Conservation (phyloP, 1,140 invertebrate species). For the Bicyclus anynana region DNA sequence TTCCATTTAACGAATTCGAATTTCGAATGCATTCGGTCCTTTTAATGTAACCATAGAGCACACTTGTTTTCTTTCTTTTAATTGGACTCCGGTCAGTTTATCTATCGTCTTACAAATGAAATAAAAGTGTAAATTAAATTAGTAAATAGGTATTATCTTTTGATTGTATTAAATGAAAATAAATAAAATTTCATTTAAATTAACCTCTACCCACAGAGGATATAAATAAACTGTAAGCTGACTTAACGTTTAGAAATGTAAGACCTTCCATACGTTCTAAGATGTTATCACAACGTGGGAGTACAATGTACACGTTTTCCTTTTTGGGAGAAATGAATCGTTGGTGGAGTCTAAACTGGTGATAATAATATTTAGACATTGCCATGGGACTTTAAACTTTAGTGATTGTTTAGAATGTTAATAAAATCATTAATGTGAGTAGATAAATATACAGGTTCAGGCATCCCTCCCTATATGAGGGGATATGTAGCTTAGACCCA, state of each 20-base stretch:
- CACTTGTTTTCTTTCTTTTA: conserved; percentile 23
- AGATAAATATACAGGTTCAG: no score
- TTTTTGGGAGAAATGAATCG: conserved; percentile 1
- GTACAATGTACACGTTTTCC: background rate
- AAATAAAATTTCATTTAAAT: background rate
- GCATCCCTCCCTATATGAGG: no score
- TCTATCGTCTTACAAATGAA: no score
- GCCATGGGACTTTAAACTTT: background rate
- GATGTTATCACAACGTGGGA: background rate
- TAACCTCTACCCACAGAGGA: background rate
- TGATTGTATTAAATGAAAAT: background rate
- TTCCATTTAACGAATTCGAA: conserved; percentile 42
- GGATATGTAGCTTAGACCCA: no score
- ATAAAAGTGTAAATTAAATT: no score
- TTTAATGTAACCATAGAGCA: conserved; percentile 25
- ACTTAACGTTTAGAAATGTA: background rate
- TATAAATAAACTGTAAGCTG: background rate
- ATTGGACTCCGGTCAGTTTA: conserved; percentile 23
- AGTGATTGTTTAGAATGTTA: no score
- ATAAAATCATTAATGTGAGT: no score
- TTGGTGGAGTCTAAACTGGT: background rate
- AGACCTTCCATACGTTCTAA: background rate
- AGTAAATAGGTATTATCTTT: no score
- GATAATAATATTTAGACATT: background rate
- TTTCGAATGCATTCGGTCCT: conserved; percentile 24